A percentile compares a stretch with the other conserved stretches of the same genome.
Conservation (phyloP, 2,113 vertebrate species). For the Pelobates fuscus region DNA sequence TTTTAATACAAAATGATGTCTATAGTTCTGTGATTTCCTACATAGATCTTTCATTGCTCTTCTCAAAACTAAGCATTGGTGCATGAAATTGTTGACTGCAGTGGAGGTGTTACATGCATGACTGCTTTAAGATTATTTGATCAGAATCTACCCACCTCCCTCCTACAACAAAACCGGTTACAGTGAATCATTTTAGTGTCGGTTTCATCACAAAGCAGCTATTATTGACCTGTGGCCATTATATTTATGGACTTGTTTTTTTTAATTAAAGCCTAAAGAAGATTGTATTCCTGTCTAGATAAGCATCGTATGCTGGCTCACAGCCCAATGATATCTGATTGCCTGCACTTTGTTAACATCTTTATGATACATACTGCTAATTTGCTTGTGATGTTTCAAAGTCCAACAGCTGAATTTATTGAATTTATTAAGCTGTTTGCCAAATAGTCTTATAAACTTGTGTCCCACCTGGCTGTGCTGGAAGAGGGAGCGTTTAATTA, state of each 20-base stretch:
- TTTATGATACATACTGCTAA: background rate
- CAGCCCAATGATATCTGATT: constrained; percentile 53
- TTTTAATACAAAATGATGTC: too few species aligned
- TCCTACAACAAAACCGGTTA: background rate
- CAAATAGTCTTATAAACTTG: background rate
- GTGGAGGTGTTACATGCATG: constrained; percentile 1
- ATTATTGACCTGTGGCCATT: constrained; percentile 58
- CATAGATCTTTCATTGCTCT: background rate
- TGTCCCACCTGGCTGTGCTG: background rate
- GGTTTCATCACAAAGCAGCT: constrained; percentile 55
- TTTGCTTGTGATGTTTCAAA: constrained; percentile 12
- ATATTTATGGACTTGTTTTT: constrained; percentile 56
- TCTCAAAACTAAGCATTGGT: background rate
- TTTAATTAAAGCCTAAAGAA: constrained; percentile 63
- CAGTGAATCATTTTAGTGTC: background rate
- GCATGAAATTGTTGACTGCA: constrained; percentile 13
- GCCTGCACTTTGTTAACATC: constrained; percentile 29
- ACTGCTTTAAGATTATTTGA: constrained; percentile 6
- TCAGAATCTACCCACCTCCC: constrained; percentile 2
- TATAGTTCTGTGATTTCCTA: background rate
- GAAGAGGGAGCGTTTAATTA: background rate
- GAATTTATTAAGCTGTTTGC: constrained; percentile 5
- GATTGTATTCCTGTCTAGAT: constrained; percentile 52
- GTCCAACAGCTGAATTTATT: constrained; percentile 29
- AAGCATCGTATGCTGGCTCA: constrained; percentile 55